phyloP scores from a whole-genome alignment of 2,113 vertebrate genomes.

The Illadopsis cleaveri region DNA sequence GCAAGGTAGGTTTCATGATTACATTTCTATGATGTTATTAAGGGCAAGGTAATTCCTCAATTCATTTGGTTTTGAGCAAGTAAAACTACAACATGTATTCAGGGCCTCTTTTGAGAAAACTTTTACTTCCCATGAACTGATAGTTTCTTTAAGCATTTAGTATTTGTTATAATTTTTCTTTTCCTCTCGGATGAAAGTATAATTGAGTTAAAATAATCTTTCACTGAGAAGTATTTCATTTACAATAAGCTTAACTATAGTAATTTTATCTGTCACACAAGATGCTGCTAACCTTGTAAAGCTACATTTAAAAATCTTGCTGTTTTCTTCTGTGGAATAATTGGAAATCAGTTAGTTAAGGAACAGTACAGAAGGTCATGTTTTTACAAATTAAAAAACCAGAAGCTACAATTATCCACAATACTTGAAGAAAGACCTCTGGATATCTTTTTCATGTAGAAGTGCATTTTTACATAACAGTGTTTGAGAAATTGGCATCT shows the following conservation, averaged over 20 bases:
- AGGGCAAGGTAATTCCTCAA: background rate
- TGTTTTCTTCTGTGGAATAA: conserved; percentile 10
- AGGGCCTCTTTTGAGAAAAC: background rate
- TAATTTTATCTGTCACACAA: conserved; percentile 35
- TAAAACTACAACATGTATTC: background rate
- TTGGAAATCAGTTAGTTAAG: conserved; percentile 3
- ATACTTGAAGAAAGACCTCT: background rate
- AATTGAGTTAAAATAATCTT: conserved; percentile 26
- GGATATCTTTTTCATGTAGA: background rate
- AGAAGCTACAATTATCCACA: background rate
- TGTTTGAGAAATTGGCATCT: background rate
- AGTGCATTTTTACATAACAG: background rate
- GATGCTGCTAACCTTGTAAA: background rate
- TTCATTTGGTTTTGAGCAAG: background rate
- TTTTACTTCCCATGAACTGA: background rate
- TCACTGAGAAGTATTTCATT: conserved; percentile 18
- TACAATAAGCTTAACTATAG: background rate
- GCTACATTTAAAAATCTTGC: background rate
- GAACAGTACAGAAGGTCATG: background rate
- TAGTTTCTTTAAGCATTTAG: background rate
- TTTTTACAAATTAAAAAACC: background rate
- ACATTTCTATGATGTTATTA: background rate
- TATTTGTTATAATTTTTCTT: background rate
- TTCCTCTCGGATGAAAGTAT: background rate
- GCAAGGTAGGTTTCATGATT: background rate